Conservation (phyloP, 1,140 invertebrate species). For the Coptotermes formosanus region DNA sequence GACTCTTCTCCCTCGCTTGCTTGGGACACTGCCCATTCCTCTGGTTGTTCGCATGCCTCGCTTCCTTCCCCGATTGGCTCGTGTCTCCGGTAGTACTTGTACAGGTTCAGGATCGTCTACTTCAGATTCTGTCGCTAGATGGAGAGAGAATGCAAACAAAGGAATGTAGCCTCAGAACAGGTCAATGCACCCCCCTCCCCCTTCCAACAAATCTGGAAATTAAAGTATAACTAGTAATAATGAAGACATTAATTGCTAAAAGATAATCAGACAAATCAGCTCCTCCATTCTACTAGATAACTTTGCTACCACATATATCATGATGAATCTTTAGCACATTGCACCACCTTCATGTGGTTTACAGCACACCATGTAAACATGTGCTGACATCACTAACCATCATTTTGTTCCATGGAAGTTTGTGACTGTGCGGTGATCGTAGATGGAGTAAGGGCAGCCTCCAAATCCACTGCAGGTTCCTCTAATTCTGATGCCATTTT, state of each 20-base stretch:
- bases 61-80: constrained; percentile 24
- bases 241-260: no score
- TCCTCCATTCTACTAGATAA: no score
- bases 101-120: constrained; percentile 28
- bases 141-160: not conserved
- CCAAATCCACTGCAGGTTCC: constrained; percentile 70
- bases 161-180: no score
- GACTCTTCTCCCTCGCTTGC: constrained; percentile 45
- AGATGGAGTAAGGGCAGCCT: constrained; percentile 70
- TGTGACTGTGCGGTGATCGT: constrained; percentile 62
- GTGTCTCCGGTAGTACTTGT: not conserved
- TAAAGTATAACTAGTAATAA: no score
- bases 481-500: constrained; percentile 83
- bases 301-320: no score
- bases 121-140: constrained; percentile 24
- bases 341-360: no score
- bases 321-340: no score
- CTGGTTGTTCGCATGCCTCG: constrained; percentile 31
- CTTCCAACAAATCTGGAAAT: no score
- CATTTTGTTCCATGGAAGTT: constrained; percentile 24
- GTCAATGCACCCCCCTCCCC: no score
- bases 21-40: constrained; percentile 39
- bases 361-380: not conserved
- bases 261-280: no score
- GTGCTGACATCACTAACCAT: constrained; percentile 27